Conservation (phyloP, 2,797 vertebrate genomes). For the Luscinia megarhynchos region DNA sequence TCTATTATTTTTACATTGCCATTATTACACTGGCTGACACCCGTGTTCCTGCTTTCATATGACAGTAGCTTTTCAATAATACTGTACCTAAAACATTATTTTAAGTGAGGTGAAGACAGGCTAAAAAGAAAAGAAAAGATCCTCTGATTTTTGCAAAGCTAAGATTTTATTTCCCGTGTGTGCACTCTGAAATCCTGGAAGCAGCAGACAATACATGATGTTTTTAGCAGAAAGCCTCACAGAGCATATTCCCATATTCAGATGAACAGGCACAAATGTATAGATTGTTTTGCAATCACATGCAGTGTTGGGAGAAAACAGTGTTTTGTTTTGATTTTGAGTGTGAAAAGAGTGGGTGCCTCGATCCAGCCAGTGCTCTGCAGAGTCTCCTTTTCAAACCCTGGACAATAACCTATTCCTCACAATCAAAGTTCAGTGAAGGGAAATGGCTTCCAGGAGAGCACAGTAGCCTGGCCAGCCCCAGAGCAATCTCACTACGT, state of each 20-base stretch:
- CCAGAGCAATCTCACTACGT: slow-evolving; percentile 55
- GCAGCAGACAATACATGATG: not conserved
- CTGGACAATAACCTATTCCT: slow-evolving; percentile 70
- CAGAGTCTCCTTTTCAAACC: slow-evolving; percentile 43
- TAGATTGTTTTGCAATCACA: not conserved
- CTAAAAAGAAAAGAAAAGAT: not conserved
- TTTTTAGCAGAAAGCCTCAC: not conserved
- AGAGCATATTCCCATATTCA: not conserved
- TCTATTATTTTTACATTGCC: slow-evolving; percentile 56
- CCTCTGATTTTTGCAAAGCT: not conserved
- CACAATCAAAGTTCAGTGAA: slow-evolving; percentile 70
- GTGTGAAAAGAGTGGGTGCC: not conserved
- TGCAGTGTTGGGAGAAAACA: not conserved
- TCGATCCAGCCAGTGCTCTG: not conserved
- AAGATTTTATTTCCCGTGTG: not conserved
- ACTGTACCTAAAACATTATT: not conserved
- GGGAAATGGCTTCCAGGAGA: slow-evolving; percentile 72
- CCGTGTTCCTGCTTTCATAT: not conserved
- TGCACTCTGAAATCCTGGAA: not conserved
- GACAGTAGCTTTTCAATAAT: not conserved
- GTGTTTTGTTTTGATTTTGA: not conserved
- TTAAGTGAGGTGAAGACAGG: not conserved
- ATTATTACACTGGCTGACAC: slow-evolving; percentile 31
- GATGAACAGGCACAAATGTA: not conserved
- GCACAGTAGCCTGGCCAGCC: slow-evolving; percentile 41